Evolutionary conservation across 2,797 vertebrate species (phyloP).

Genomic region (Sebastes nivosus): DNA sequence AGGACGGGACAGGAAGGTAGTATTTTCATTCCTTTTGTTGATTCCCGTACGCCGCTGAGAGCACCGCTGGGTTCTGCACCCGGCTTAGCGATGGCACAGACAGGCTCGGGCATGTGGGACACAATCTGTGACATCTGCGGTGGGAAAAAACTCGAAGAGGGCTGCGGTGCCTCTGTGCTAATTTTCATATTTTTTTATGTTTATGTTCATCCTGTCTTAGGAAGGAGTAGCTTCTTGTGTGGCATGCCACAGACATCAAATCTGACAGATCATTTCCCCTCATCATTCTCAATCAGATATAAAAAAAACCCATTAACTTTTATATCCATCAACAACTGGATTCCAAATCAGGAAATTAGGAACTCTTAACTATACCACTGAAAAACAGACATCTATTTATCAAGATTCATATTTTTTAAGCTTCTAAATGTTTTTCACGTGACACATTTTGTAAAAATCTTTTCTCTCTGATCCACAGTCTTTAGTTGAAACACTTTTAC

Average conservation of each 20-base stretch:
- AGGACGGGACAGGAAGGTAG: slow-evolving; percentile 66
- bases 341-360: not conserved
- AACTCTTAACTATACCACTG: too few relatives aligned
- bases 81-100: slow-evolving; percentile 25
- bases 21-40: slow-evolving; percentile 55
- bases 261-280: not conserved
- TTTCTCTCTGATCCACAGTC: not conserved
- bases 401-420: not conserved
- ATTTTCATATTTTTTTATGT: not conserved
- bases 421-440: not conserved
- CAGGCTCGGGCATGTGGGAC: slow-evolving; percentile 53
- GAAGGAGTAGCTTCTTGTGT: not conserved
- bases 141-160: not conserved
- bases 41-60: not conserved
- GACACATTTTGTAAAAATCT: not conserved
- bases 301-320: not conserved
- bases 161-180: not conserved
- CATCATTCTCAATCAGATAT: not conserved
- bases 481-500: not conserved
- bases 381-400: not conserved
- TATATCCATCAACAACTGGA: not conserved
- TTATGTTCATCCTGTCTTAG: not conserved
- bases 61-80: slow-evolving; percentile 30
- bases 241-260: not conserved
- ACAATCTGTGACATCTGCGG: slow-evolving; percentile 15